Percentiles rank a stretch among this genome's conserved stretches.
Evolutionary conservation across 2,888 invertebrate genomes (phyloP).

Genomic region (Cartodere bifasciata): DNA sequence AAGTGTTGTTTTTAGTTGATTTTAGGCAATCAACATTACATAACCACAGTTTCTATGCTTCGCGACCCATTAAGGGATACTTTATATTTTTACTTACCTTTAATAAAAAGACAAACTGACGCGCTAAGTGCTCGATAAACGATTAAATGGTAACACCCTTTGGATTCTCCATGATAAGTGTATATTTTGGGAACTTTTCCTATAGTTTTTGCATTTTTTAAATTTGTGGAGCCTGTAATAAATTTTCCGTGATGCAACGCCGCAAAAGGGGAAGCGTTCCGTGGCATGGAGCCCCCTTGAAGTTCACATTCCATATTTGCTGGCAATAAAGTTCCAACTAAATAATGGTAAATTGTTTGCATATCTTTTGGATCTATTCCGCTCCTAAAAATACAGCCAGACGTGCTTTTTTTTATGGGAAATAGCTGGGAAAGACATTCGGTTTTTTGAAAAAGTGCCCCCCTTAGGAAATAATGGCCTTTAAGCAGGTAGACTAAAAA

Average conservation of each 20-base stretch:
- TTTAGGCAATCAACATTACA: no score
- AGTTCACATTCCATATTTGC: constrained; percentile 59
- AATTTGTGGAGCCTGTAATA: constrained; percentile 52
- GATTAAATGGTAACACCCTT: constrained; percentile 55
- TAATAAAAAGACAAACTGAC: constrained; percentile 72
- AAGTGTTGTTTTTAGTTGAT: no score
- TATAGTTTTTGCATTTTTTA: constrained; percentile 39
- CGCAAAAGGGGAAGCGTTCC: constrained; percentile 41
- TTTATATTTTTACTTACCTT: constrained; percentile 43
- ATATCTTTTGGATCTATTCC: constrained; percentile 74
- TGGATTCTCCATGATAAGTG: constrained; percentile 45
- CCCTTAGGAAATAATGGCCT: no score
- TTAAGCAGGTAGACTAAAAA: no score
- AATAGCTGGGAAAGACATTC: no score
- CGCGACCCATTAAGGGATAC: not conserved
- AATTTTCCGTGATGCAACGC: constrained; percentile 46
- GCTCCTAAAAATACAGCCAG: constrained; percentile 60
- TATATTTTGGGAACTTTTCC: constrained; percentile 59
- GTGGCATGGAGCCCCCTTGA: constrained; percentile 52
- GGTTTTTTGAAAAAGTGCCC: no score
- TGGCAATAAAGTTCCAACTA: constrained; percentile 67
- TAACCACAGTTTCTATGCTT: no score
- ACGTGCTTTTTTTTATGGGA: no score
- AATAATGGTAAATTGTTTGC: constrained; percentile 79
- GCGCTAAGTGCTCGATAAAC: constrained; percentile 79